A percentile compares a stretch with the other conserved stretches of the same genome.
Conservation (phyloP, 2,113 vertebrate species). For the Talpa occidentalis region DNA sequence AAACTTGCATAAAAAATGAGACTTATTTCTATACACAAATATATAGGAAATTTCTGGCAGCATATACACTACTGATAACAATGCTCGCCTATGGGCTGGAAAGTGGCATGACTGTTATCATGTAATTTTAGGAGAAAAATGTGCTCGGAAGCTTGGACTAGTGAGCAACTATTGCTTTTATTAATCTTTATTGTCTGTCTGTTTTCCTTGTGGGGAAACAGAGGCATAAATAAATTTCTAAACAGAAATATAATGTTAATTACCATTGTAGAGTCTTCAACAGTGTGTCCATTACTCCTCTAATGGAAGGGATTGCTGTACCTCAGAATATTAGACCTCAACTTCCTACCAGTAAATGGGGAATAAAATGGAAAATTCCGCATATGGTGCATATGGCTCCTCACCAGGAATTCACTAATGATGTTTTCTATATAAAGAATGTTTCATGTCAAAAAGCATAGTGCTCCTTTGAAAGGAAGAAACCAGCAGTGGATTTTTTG, state of each 20-base stretch:
- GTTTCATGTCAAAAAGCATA: conserved; percentile 81
- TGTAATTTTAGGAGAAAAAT: conserved; percentile 30
- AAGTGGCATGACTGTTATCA: not conserved
- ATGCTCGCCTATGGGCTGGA: not conserved
- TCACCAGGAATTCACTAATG: conserved; percentile 82
- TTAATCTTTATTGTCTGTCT: not conserved
- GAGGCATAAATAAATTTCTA: conserved; percentile 18
- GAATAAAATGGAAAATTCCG: conserved; percentile 81
- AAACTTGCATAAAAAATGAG: not conserved
- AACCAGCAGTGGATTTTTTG: conserved; percentile 81
- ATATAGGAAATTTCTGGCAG: not conserved
- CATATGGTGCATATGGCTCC: conserved; percentile 82
- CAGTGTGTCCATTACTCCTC: conserved; percentile 63
- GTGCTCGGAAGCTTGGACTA: not conserved
- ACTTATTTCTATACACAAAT: not conserved
- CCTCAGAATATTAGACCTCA: conserved; percentile 77
- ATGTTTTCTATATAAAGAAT: conserved; percentile 84
- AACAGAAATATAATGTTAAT: not conserved
- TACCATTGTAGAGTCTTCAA: not conserved
- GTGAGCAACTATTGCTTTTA: not conserved
- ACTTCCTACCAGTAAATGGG: conserved; percentile 82
- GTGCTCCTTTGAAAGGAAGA: conserved; percentile 79
- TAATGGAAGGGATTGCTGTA: conserved; percentile 62
- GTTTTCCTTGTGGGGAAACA: conserved; percentile 16
- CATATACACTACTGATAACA: not conserved